phyloP scores from a whole-genome alignment of 2,797 vertebrate genomes.

The Graptemys geographica region DNA sequence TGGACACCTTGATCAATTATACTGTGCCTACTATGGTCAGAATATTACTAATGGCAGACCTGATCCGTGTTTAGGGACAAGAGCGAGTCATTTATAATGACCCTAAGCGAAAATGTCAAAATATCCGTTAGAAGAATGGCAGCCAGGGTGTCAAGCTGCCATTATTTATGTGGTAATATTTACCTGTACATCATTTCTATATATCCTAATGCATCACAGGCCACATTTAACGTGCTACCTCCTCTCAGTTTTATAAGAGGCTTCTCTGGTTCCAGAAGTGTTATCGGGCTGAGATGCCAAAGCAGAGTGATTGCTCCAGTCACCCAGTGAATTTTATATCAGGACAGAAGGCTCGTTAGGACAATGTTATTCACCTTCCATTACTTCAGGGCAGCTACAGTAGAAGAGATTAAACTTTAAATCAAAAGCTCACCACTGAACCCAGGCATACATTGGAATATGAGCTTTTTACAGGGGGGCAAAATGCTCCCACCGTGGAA shows the following conservation, averaged over 20 bases:
- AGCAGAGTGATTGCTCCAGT: background rate
- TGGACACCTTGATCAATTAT: constrained; percentile 47
- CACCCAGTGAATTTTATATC: rapidly evolving
- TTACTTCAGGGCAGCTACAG: rapidly evolving
- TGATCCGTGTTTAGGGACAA: background rate
- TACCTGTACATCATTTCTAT: background rate
- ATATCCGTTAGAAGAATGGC: background rate
- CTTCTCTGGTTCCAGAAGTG: background rate
- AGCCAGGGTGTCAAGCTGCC: rapidly evolving
- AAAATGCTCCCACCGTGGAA: background rate
- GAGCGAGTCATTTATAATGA: constrained; percentile 8
- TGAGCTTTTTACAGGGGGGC: background rate
- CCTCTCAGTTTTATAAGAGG: background rate
- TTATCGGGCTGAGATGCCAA: rapidly evolving
- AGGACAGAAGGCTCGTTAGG: rapidly evolving
- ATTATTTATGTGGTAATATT: background rate
- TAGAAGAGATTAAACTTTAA: rapidly evolving
- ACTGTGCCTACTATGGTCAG: constrained; percentile 14
- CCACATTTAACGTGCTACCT: background rate
- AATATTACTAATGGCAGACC: background rate
- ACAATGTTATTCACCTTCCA: rapidly evolving
- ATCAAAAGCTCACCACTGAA: rapidly evolving
- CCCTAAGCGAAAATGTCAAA: constrained; percentile 22
- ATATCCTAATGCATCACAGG: background rate
- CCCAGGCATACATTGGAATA: rapidly evolving